Conservation (phyloP, 2,113 vertebrate genomes). For the Paedocypris sp. region DNA sequence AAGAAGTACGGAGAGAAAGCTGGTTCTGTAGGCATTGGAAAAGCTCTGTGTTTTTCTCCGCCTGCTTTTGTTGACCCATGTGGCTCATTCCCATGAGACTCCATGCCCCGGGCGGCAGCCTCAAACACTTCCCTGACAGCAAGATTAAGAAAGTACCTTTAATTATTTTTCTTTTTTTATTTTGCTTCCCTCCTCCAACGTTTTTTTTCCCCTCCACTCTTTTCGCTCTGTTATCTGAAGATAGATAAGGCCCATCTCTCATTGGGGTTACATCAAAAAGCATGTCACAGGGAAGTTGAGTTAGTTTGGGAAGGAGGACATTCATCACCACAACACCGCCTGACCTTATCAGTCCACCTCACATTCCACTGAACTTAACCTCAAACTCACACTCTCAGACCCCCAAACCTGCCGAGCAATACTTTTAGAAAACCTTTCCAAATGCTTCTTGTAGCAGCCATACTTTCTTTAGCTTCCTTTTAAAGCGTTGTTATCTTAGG, state of each 20-base stretch:
- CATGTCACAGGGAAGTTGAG: slow-evolving; percentile 37
- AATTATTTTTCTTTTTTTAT: slow-evolving; percentile 55
- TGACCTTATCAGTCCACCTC: slow-evolving; percentile 50
- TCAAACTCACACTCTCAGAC: slow-evolving; percentile 16
- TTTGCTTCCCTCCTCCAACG: neutral
- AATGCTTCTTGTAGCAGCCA: too few relatives aligned
- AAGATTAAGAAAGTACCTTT: slow-evolving; percentile 21
- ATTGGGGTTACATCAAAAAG: slow-evolving; percentile 51
- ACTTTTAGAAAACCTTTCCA: too few relatives aligned
- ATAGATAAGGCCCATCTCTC: slow-evolving; percentile 57
- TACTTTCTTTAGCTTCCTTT: too few relatives aligned
- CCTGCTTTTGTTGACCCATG: neutral
- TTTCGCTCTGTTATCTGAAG: slow-evolving; percentile 47
- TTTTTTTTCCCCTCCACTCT: slow-evolving; percentile 38
- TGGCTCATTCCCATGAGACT: neutral
- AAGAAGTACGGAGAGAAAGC: neutral
- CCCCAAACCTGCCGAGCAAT: neutral
- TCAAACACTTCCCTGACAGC: slow-evolving; percentile 6
- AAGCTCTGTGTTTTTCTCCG: neutral
- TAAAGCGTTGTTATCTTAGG: too few relatives aligned
- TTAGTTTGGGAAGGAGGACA: slow-evolving; percentile 53
- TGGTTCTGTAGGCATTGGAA: neutral
- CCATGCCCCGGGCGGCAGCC: neutral
- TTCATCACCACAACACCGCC: slow-evolving; percentile 60
- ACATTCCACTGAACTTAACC: slow-evolving; percentile 36